These are phyloP conservation scores for Penaeus monodon DNA, from an alignment of 2,888 invertebrate genomes.

Conservation along the genomic window DNA sequence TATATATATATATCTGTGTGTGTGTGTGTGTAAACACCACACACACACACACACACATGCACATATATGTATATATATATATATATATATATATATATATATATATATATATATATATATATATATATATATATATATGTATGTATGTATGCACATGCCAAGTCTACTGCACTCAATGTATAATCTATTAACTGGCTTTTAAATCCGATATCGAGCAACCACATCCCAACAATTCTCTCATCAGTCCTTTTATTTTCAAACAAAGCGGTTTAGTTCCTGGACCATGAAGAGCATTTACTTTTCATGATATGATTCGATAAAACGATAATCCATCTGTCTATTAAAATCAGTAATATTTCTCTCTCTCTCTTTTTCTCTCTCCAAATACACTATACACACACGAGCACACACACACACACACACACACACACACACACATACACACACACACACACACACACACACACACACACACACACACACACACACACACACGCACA, in stretches of 20 bases:
- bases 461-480: not conserved
- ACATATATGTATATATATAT: not conserved
- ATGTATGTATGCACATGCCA: not conserved
- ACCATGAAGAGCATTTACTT: too few species aligned
- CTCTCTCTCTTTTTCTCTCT: too few species aligned
- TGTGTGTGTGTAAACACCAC: not conserved
- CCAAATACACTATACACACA: not conserved
- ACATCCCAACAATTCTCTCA: too few species aligned
- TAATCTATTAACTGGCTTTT: too few species aligned
- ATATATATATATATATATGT: not conserved
- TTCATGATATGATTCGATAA: too few species aligned
- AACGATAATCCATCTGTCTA: too few species aligned
- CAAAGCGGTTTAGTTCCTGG: too few species aligned
- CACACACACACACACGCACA: not conserved
- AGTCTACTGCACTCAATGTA: too few species aligned
- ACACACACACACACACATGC: not conserved
- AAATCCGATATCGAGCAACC: too few species aligned
- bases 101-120: not conserved
- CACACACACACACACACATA: not conserved
- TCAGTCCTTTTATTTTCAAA: too few species aligned
- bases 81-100: not conserved
- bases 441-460: not conserved
- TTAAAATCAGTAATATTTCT: too few species aligned
- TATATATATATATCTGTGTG: not conserved
- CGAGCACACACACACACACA: not conserved